These are phyloP conservation scores for Todiramphus saurophagus DNA, from an alignment of 2,113 vertebrate genomes.

Conservation along the genomic window DNA sequence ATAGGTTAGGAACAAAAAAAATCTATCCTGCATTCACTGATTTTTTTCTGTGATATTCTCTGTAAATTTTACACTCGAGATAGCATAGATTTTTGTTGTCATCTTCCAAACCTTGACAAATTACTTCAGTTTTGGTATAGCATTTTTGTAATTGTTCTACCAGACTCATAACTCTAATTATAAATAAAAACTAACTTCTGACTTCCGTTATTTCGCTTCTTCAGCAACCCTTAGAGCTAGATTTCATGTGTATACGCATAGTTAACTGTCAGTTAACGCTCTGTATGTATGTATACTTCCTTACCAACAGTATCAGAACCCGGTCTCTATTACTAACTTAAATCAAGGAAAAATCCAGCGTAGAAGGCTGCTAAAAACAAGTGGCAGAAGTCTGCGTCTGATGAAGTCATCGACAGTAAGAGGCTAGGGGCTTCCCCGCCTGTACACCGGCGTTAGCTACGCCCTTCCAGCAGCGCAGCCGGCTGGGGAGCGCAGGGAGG, in stretches of 20 bases:
- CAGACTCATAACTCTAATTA: neutral
- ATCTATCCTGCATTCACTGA: neutral
- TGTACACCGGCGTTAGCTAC: neutral
- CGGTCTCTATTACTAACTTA: accelerated
- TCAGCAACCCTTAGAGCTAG: neutral
- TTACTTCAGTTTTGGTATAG: neutral
- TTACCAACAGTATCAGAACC: accelerated
- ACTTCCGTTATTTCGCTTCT: neutral
- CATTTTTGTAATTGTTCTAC: neutral
- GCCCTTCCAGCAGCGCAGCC: too few species aligned
- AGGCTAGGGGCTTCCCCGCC: too few species aligned
- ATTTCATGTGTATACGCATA: accelerated
- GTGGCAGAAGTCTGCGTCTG: accelerated
- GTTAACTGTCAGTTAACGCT: accelerated
- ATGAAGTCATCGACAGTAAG: too few species aligned
- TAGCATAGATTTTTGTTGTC: neutral
- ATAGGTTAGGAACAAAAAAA: neutral
- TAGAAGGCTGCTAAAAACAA: neutral
- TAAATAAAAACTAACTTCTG: neutral
- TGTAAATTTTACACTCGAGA: neutral
- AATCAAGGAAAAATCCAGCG: too few species aligned
- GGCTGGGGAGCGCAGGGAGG: too few species aligned
- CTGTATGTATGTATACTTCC: accelerated
- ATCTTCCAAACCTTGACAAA: neutral
- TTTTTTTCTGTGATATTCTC: neutral